phyloP scores from a whole-genome alignment of 2,113 vertebrate genomes.

The Irena cyanogastra region DNA sequence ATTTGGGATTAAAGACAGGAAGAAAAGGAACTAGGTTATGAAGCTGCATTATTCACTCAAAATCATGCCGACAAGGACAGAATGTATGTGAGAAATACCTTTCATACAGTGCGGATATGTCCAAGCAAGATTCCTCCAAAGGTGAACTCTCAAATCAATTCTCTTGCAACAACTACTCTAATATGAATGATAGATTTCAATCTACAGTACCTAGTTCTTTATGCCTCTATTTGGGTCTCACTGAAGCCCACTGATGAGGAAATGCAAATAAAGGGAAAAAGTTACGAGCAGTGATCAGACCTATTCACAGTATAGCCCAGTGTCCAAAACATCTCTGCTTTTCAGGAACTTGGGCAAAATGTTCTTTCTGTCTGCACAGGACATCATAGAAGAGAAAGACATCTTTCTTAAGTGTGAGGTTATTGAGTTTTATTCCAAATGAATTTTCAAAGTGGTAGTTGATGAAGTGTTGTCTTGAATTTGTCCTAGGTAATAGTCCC shows the following conservation, averaged over 20 bases:
- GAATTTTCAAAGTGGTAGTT: background rate
- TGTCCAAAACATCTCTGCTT: background rate
- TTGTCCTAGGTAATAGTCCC: background rate
- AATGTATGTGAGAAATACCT: background rate
- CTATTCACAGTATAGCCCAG: background rate
- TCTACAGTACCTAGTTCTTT: background rate
- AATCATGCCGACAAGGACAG: background rate
- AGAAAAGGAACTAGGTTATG: background rate
- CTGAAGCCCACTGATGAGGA: background rate
- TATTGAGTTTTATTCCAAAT: background rate
- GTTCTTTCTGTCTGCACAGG: background rate
- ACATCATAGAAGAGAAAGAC: background rate
- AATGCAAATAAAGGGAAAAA: background rate
- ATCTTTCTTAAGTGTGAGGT: background rate
- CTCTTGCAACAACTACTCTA: background rate
- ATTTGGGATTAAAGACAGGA: background rate
- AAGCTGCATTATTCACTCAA: background rate
- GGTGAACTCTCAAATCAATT: background rate
- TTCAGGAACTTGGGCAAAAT: background rate
- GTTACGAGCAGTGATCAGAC: fast-evolving
- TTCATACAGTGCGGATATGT: background rate
- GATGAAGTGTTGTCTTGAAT: background rate
- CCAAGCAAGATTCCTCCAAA: background rate
- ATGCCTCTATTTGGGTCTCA: background rate
- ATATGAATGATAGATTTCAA: background rate